Percentiles rank a stretch among this genome's conserved stretches.
These are phyloP conservation scores for Stenurella melanura DNA, from an alignment of 2,888 invertebrate genomes.

Conservation along the genomic window DNA sequence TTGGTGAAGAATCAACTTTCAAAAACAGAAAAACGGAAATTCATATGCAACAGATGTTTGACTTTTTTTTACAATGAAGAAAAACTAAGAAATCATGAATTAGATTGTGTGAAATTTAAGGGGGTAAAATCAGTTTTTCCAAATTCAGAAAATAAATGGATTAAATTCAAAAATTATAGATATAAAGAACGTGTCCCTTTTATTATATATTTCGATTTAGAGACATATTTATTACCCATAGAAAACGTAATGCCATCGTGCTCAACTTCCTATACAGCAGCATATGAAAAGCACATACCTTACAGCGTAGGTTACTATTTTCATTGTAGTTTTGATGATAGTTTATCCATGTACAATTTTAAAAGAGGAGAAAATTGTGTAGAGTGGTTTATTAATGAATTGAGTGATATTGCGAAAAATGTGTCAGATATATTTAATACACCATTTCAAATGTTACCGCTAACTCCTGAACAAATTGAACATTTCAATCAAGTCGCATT, in stretches of 20 bases:
- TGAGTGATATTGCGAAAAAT: background rate
- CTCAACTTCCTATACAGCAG: background rate
- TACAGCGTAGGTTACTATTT: background rate
- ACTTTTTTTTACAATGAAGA: background rate
- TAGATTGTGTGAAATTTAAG: slow-evolving; percentile 1
- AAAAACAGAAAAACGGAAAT: background rate
- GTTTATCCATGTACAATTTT: background rate
- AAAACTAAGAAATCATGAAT: background rate
- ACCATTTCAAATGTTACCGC: background rate
- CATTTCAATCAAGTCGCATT: slow-evolving; percentile 4
- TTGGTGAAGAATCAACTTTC: background rate
- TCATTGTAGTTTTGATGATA: background rate
- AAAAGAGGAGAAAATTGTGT: background rate
- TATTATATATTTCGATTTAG: no score
- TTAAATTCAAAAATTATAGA: slow-evolving; percentile 11
- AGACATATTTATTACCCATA: background rate
- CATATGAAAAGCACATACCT: background rate
- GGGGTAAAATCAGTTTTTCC: background rate
- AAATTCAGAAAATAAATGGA: slow-evolving; percentile 1
- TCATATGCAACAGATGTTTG: background rate
- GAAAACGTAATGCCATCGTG: background rate
- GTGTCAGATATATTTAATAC: background rate
- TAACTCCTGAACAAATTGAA: background rate
- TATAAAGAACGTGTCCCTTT: background rate
- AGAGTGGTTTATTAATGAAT: background rate